Base-by-base conservation (phyloP, 2,888 invertebrate species). In the Eilema depressum region DNA sequence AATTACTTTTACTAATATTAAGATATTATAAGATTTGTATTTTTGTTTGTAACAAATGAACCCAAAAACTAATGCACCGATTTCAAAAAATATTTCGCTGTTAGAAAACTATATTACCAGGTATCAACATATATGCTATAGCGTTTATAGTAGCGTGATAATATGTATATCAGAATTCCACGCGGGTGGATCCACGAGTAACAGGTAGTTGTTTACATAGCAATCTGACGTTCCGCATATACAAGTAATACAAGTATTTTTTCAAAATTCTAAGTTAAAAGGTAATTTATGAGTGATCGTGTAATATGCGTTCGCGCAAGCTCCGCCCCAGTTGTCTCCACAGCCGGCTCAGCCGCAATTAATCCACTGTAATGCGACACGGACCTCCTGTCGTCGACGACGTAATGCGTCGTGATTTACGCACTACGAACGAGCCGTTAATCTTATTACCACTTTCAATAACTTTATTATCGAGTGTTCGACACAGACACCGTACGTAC, bases 381-480 rank as follows among this genome's bases (percentile, higher is more conserved):
- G 88, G 89, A 89, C 89, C 90, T 87, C 87, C 93, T 93, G 93
- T 94, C 94, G 91, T 90, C 93, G 91, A 86, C 91, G 86, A 92
- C 91, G 94, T 94, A 94, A 95, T 94, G 92, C 94, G 91, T 89
- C 91, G 94, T 94, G 94, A 95, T 95, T 95, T 95, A 95, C 92
- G 92, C 86, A 87, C 91, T 80, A 87, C 89, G 90, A 91, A 91
- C 91, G 86, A 89, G 91, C 90, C 91, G 92, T 95, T 95, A 93
- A 95, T 95, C 95, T 95, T 95, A 94, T 94, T 94, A 94, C 93
- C 94, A 93, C 94, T 94, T 94, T 93, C 93, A 93, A 95, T 95
- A 95, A 95, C 93, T 94, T 94, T 92, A 94, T 94, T 92, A 95
- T 91, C 89, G 87, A 87, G 85, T 86, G 85, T 88, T 84, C 83